Base-by-base conservation (phyloP, 2,797 vertebrate species). In the Diplodus puntazzo region DNA sequence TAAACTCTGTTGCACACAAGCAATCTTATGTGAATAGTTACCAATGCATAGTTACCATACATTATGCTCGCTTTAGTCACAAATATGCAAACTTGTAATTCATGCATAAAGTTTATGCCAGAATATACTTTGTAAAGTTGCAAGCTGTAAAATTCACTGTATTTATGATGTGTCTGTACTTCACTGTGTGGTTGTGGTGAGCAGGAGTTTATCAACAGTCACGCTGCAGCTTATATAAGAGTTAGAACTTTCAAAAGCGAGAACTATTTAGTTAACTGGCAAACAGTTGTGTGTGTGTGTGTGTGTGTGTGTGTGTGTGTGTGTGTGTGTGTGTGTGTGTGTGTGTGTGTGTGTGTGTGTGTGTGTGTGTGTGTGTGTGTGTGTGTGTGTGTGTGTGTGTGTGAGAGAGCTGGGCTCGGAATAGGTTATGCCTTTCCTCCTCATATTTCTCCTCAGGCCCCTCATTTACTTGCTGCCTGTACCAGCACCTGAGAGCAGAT, bases 401-500 rank as follows among this genome's bases (percentile, higher is more conserved):
- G 18, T 61, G n/a, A 77, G 91, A 88, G 79, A 91, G 73, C 80
- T 92, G 82, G 80, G 89, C 85, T 85, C 90, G 90, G 57, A 93
- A 79, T 79, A 94, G 85, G 77, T 84, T 93, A 73, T 92, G 80
- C 66, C 89, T 91, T 80, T 86, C 83, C 91, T 95, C 86, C 87
- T 96, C 94, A 82, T 88, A 90, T 85, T 88, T 91, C 87, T 94
- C 91, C 81, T 89, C 87, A 77, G 86, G 91, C 72, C 81, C 82
- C 86, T 93, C 84, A 45, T 93, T 91, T 73, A 90, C 74, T 74
- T 87, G 83, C 69, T 87, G 87, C 68, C 91, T 87, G 80, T 89
- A 89, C 63, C 87, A 80, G 87, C 88, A 90, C 91, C 93, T 95
- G 90, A 91, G 85, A 88, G 81, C 45, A 80, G 63, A 91, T 84